These are phyloP conservation scores for Syritta pipiens DNA, from an alignment of 2,888 invertebrate species.

Conservation along the genomic window DNA sequence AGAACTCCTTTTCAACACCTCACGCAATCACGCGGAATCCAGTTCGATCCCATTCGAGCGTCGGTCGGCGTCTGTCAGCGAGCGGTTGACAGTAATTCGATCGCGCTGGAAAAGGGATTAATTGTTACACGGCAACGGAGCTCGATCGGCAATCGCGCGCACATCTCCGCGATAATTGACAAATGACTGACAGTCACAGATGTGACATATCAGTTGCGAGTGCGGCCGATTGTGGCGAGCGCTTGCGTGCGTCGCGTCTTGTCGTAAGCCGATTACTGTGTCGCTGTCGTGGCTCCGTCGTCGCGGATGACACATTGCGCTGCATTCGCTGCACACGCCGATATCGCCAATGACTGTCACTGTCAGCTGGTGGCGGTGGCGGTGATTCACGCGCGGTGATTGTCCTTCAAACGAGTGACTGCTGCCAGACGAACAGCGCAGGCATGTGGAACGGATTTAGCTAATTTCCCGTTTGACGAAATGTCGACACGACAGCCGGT, in stretches of 20 bases:
- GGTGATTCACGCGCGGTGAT: slow-evolving; percentile 56
- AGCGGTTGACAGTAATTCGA: slow-evolving; percentile 62
- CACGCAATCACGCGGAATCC: slow-evolving; percentile 38
- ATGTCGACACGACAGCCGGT: slow-evolving; percentile 5
- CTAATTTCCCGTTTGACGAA: slow-evolving; percentile 45
- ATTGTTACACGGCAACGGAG: slow-evolving; percentile 61
- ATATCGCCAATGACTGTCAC: slow-evolving; percentile 49
- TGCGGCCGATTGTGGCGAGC: slow-evolving; percentile 20
- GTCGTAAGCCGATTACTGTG: slow-evolving; percentile 57
- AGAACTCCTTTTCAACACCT: slow-evolving; percentile 55
- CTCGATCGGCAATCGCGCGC: slow-evolving; percentile 48
- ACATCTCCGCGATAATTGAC: slow-evolving; percentile 56
- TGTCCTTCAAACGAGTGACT: slow-evolving; percentile 52
- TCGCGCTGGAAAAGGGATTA: slow-evolving; percentile 52
- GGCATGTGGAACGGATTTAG: slow-evolving; percentile 43
- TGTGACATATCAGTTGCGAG: slow-evolving; percentile 57
- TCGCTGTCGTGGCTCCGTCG: slow-evolving; percentile 4
- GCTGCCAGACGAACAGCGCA: slow-evolving; percentile 28
- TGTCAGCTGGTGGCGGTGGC: slow-evolving; percentile 29
- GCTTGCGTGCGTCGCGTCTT: slow-evolving; percentile 30
- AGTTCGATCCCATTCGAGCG: slow-evolving; percentile 45
- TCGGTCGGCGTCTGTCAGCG: slow-evolving; percentile 39
- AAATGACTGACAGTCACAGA: slow-evolving; percentile 58
- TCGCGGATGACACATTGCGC: slow-evolving; percentile 46
- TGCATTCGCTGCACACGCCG: no score